phyloP scores from a whole-genome alignment of 30 jellyfish, hydroid and myxozoan genomes.

The Pelagia noctiluca region DNA sequence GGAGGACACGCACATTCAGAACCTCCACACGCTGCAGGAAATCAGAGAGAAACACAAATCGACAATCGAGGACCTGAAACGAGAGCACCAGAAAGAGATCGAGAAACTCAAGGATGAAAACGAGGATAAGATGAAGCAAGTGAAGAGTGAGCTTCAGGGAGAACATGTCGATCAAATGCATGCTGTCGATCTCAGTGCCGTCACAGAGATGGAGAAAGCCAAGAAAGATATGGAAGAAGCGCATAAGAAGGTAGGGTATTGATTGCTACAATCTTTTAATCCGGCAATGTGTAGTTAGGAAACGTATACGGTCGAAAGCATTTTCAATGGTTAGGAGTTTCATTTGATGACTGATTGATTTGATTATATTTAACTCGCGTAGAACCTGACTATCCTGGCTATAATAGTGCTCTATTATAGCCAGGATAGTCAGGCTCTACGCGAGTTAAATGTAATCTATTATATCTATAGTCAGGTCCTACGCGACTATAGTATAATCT shows the following conservation, averaged over 20 bases:
- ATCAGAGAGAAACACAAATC: constrained; percentile 46
- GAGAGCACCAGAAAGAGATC: constrained; percentile 45
- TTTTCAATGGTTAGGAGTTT: too few relatives aligned
- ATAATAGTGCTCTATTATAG: too few relatives aligned
- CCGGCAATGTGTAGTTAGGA: not conserved
- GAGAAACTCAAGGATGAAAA: constrained; percentile 18
- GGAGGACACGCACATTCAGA: constrained; percentile 61
- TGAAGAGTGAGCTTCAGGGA: constrained; percentile 31
- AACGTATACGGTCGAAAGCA: not conserved
- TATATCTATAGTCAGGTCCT: too few relatives aligned
- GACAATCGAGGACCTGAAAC: constrained; percentile 49
- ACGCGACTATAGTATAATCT: too few relatives aligned
- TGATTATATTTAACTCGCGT: too few relatives aligned
- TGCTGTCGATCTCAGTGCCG: constrained; percentile 36
- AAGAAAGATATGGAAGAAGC: constrained; percentile 49
- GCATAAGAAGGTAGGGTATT: constrained; percentile 53
- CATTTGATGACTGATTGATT: too few relatives aligned
- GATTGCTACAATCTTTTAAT: not conserved
- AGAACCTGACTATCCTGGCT: too few relatives aligned
- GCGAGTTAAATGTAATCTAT: too few relatives aligned
- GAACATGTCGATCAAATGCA: constrained; percentile 3
- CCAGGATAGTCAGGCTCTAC: too few relatives aligned
- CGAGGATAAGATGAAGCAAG: constrained; percentile 24
- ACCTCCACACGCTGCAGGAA: constrained; percentile 56
- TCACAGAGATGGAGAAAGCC: constrained; percentile 29